A percentile compares a stretch with the other conserved stretches of the same genome.
Conservation (phyloP, 1,140 invertebrate genomes). For the Nylanderia fulva region DNA sequence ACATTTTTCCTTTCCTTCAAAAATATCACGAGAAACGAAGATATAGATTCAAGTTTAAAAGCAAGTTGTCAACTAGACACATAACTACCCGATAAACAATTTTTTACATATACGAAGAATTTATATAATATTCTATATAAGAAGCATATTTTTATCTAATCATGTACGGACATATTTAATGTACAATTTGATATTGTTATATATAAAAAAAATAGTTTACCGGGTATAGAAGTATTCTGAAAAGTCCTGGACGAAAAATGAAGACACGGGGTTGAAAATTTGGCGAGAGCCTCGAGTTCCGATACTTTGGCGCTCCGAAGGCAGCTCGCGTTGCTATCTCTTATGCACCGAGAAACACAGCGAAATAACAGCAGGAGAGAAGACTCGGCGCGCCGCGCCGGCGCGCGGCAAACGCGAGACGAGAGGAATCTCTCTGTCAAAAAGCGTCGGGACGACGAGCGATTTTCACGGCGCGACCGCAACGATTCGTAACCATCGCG, state of each 20-base stretch:
- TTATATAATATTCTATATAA: no score
- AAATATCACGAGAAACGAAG: no score
- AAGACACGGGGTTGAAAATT: no score
- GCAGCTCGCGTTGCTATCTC: not conserved
- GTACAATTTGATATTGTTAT: no score
- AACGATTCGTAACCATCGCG: slow-evolving; percentile 5
- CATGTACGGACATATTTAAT: no score
- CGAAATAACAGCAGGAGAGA: not conserved
- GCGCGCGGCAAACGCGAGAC: not conserved
- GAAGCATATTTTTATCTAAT: no score
- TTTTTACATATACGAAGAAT: no score
- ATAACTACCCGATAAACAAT: no score
- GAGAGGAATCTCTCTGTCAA: not conserved
- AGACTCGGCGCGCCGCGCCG: not conserved
- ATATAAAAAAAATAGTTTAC: no score
- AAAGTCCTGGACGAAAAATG: no score
- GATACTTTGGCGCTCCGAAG: not conserved
- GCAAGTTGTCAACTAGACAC: not conserved
- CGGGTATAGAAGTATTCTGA: no score
- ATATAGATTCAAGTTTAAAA: not conserved
- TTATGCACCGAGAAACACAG: not conserved
- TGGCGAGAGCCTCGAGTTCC: not conserved
- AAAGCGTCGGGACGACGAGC: not conserved
- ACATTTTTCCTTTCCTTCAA: no score
- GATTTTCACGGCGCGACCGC: slow-evolving; percentile 39